Evolutionary conservation across 1,140 invertebrate genomes (phyloP).

Genomic region (Phthorimaea operculella): DNA sequence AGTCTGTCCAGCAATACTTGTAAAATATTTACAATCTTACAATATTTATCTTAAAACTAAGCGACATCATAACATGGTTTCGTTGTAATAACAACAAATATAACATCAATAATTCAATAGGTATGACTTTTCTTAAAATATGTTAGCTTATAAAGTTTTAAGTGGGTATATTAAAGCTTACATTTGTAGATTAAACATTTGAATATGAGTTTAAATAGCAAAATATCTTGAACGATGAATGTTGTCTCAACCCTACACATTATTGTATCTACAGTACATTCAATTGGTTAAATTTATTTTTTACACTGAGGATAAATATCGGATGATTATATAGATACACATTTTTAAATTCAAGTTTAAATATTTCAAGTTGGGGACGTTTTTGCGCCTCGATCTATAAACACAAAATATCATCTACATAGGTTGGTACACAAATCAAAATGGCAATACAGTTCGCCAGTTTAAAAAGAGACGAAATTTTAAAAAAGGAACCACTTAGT

Average conservation of each 20-base stretch:
- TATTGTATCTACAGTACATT: too few relatives aligned
- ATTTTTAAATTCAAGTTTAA: too few relatives aligned
- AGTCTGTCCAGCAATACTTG: conserved; percentile 50
- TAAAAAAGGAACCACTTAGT: too few relatives aligned
- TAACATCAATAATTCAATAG: background rate
- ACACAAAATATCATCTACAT: too few relatives aligned
- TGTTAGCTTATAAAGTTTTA: background rate
- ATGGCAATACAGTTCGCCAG: too few relatives aligned
- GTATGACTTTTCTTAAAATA: background rate
- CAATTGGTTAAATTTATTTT: too few relatives aligned
- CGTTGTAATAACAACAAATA: background rate
- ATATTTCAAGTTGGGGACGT: too few relatives aligned
- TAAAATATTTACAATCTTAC: conserved; percentile 7
- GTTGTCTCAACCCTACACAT: background rate
- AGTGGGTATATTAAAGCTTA: background rate
- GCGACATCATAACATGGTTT: background rate
- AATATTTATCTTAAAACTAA: background rate
- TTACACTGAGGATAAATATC: too few relatives aligned
- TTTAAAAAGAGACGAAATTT: too few relatives aligned
- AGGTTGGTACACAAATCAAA: too few relatives aligned
- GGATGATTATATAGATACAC: too few relatives aligned
- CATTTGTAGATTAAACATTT: background rate
- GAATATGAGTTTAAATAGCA: background rate
- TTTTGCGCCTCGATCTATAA: too few relatives aligned
- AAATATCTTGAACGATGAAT: background rate